phyloP scores from a whole-genome alignment of 2,113 vertebrate genomes.

The Callorhinus ursinus region DNA sequence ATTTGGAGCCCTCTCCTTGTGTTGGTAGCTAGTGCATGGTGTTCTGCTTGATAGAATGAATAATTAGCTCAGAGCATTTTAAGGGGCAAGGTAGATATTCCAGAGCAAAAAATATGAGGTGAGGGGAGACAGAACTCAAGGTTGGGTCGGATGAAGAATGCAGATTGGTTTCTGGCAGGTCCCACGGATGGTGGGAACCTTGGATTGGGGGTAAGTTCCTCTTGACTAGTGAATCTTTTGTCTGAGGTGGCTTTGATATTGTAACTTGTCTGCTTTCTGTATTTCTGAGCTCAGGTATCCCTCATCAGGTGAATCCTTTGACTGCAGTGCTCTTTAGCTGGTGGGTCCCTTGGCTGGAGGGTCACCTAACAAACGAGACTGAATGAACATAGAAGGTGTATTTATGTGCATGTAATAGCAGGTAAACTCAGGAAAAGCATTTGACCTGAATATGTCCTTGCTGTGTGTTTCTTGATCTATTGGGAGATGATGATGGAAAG shows the following conservation, averaged over 20 bases:
- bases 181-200: not conserved
- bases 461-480: not conserved
- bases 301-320: not conserved
- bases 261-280: not conserved
- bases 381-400: not conserved
- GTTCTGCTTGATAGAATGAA: not conserved
- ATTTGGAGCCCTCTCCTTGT: not conserved
- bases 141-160: not conserved
- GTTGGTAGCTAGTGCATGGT: not conserved
- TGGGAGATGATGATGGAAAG: not conserved
- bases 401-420: not conserved
- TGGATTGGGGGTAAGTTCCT: not conserved
- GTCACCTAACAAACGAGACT: not conserved
- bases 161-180: not conserved
- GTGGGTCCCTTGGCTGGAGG: not conserved
- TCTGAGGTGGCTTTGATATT: not conserved
- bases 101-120: not conserved
- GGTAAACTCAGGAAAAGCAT: not conserved
- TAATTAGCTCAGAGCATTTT: not conserved
- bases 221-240: not conserved
- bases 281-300: not conserved
- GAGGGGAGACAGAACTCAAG: not conserved
- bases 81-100: not conserved
- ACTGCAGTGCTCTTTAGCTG: not conserved
- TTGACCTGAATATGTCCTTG: not conserved